Evolutionary conservation across 1,140 invertebrate genomes (phyloP).

Genomic region (Drosophila insularis): DNA sequence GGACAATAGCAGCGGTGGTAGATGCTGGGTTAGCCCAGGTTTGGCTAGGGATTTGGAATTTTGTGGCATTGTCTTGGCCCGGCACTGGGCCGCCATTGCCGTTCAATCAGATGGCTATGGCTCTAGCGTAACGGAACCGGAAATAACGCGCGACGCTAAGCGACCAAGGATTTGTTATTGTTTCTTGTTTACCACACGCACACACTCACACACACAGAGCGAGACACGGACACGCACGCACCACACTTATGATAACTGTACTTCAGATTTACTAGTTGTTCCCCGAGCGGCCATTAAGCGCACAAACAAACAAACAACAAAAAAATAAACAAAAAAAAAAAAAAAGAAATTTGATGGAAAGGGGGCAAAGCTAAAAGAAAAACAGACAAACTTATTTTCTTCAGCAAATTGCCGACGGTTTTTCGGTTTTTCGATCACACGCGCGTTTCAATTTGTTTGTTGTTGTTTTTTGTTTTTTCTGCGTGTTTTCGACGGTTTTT

Average conservation of each 20-base stretch:
- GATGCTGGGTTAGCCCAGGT: not conserved
- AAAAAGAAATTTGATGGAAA: not conserved
- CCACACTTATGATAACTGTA: slow-evolving; percentile 25
- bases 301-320: slow-evolving; percentile 14
- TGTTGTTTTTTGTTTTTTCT: not conserved
- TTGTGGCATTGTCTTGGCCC: slow-evolving; percentile 33
- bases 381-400: slow-evolving; percentile 3
- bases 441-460: slow-evolving; percentile 6
- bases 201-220: slow-evolving; percentile 10
- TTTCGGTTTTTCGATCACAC: slow-evolving; percentile 17
- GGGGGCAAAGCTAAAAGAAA: not conserved
- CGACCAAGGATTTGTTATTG: slow-evolving; percentile 17
- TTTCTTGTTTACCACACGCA: slow-evolving; percentile 10
- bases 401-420: slow-evolving; percentile 22
- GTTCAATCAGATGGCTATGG: slow-evolving; percentile 6
- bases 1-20: slow-evolving; percentile 5
- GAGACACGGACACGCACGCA: slow-evolving; percentile 15
- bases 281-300: slow-evolving; percentile 35
- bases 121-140: slow-evolving; percentile 47
- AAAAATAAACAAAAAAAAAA: slow-evolving; percentile 13
- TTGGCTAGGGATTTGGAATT: not conserved
- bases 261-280: slow-evolving; percentile 21
- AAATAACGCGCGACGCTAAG: slow-evolving; percentile 33
- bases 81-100: slow-evolving; percentile 31
- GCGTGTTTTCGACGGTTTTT: not conserved